phyloP scores from a whole-genome alignment of 2,797 vertebrate genomes.

The Bufotes viridis region DNA sequence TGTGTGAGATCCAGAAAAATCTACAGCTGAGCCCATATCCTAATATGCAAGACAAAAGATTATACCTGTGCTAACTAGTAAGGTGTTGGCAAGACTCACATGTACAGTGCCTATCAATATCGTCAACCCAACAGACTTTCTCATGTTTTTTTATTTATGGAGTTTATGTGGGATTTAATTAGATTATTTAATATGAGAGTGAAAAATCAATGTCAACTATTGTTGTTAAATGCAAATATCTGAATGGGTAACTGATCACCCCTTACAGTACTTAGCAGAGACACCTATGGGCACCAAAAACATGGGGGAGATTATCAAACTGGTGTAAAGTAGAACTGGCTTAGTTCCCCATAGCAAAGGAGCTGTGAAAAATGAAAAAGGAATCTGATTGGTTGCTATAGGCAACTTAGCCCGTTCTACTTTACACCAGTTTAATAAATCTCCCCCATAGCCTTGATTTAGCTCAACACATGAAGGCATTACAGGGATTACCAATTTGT shows the following conservation, averaged over 20 bases:
- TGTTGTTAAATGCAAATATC: neutral
- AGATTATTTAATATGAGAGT: neutral
- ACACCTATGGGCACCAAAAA: neutral
- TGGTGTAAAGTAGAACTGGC: too few relatives aligned
- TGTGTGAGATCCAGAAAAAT: neutral
- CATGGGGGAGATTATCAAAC: too few relatives aligned
- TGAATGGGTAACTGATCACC: neutral
- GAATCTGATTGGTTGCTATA: too few relatives aligned
- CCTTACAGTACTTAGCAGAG: neutral
- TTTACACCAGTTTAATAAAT: too few relatives aligned
- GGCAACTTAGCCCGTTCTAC: too few relatives aligned
- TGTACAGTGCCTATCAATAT: neutral
- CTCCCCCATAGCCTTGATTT: neutral
- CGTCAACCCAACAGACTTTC: neutral
- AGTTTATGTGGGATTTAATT: neutral
- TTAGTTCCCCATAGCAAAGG: too few relatives aligned
- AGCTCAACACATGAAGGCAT: neutral
- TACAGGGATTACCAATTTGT: neutral
- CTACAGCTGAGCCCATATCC: neutral
- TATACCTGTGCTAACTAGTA: neutral
- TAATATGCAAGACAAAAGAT: neutral
- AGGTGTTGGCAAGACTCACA: neutral
- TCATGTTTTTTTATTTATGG: neutral
- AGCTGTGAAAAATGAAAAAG: too few relatives aligned
- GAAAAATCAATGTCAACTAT: neutral